These are phyloP conservation scores for Frieseomelitta varia DNA, from an alignment of 1,140 invertebrate species.

Conservation along the genomic window DNA sequence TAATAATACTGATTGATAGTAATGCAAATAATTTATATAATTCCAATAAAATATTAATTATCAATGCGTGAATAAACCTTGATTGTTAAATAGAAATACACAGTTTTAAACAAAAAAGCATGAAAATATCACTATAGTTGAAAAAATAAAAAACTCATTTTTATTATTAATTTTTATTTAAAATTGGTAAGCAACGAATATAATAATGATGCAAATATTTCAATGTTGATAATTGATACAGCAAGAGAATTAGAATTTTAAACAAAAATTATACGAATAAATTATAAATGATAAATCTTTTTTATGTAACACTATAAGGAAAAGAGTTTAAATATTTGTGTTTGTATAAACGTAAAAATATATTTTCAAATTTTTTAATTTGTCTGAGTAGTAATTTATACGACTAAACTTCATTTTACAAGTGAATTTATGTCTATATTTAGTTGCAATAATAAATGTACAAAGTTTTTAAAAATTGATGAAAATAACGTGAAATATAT, in stretches of 20 bases:
- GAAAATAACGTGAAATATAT: neutral
- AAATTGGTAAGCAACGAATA: neutral
- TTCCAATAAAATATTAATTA: slow-evolving; percentile 16
- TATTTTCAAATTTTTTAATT: slow-evolving; percentile 24
- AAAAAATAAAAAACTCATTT: neutral
- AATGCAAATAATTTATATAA: slow-evolving; percentile 17
- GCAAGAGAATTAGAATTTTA: neutral
- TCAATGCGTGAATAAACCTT: neutral
- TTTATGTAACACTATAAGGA: neutral
- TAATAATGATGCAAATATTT: neutral
- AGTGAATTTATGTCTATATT: neutral
- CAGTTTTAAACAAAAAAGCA: neutral
- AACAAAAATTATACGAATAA: neutral
- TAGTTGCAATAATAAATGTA: slow-evolving; percentile 25
- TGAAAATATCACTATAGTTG: neutral
- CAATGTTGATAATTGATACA: slow-evolving; percentile 9
- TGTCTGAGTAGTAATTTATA: slow-evolving; percentile 25
- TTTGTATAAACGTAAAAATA: slow-evolving; percentile 25
- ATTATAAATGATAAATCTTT: slow-evolving; percentile 1
- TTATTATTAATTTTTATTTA: slow-evolving; percentile 17
- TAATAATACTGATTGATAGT: slow-evolving; percentile 2
- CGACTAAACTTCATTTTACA: slow-evolving; percentile 13
- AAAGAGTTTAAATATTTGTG: slow-evolving; percentile 1
- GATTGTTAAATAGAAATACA: slow-evolving; percentile 10
- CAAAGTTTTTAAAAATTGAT: slow-evolving; percentile 5